Percentiles rank a stretch among this genome's conserved stretches.
phyloP scores from a whole-genome alignment of 2,797 vertebrate species.

The Rhinogobio ventralis region DNA sequence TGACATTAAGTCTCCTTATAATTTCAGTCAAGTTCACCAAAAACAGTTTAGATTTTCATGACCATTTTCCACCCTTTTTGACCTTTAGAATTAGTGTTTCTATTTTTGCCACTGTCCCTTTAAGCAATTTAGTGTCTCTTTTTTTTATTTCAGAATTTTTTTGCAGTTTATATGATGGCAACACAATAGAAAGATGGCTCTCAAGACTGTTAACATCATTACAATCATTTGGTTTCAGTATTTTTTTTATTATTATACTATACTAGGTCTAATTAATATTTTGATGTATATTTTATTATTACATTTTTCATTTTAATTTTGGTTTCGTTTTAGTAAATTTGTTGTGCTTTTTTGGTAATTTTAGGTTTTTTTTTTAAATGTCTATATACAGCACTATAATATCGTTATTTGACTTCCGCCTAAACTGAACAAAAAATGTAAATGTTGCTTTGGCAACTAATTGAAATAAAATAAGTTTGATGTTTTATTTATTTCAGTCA shows the following conservation, averaged over 20 bases:
- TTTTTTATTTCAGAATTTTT: background rate
- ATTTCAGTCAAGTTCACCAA: background rate
- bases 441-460: too few species aligned
- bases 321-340: background rate
- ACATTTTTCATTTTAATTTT: too few species aligned
- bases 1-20: background rate
- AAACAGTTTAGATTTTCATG: background rate
- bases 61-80: background rate
- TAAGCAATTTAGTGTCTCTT: background rate
- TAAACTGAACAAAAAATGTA: too few species aligned
- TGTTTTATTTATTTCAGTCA: too few species aligned
- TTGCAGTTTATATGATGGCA: background rate
- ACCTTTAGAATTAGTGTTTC: background rate
- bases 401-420: too few species aligned
- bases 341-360: too few species aligned
- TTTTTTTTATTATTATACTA: too few species aligned
- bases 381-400: too few species aligned
- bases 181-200: background rate
- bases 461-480: too few species aligned
- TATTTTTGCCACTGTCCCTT: background rate
- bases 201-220: background rate
- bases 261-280: background rate
- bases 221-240: too few species aligned
- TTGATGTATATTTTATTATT: background rate
- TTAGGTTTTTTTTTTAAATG: too few species aligned